These are phyloP conservation scores for Coracopsis vasa DNA, from an alignment of 2,113 vertebrate species.

Conservation along the genomic window DNA sequence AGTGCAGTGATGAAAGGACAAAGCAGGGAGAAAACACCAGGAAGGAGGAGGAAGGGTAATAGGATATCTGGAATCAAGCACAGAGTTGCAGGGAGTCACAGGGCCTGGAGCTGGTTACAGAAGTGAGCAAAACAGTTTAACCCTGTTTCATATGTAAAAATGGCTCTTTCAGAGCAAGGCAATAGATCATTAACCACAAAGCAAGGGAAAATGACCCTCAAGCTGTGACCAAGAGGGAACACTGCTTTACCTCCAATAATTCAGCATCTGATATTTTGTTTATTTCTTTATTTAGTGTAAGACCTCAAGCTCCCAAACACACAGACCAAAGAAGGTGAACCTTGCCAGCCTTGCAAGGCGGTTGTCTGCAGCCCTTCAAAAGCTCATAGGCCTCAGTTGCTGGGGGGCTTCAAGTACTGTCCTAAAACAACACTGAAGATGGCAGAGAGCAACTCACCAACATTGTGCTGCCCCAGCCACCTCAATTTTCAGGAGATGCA, in stretches of 20 bases:
- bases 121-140: background rate
- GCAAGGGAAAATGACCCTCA: background rate
- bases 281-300: background rate
- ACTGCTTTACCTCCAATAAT: background rate
- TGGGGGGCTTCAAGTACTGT: rapidly evolving
- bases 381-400: rapidly evolving
- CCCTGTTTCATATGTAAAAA: background rate
- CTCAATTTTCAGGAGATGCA: background rate
- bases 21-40: background rate
- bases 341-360: background rate
- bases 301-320: background rate
- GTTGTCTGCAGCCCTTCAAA: background rate
- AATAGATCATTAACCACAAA: background rate
- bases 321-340: background rate
- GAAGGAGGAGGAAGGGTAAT: background rate
- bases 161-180: background rate
- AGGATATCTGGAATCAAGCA: background rate
- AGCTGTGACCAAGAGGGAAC: background rate
- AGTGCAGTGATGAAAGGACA: background rate
- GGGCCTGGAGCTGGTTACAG: background rate
- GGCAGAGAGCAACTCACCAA: background rate
- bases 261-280: background rate
- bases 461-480: too few relatives aligned
- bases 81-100: background rate
- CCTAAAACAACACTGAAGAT: background rate